Evolutionary conservation across 2,888 invertebrate genomes (phyloP), one percentile per base, ranked within the genome.

Genomic region (Drosophila nr. medialis): DNA sequence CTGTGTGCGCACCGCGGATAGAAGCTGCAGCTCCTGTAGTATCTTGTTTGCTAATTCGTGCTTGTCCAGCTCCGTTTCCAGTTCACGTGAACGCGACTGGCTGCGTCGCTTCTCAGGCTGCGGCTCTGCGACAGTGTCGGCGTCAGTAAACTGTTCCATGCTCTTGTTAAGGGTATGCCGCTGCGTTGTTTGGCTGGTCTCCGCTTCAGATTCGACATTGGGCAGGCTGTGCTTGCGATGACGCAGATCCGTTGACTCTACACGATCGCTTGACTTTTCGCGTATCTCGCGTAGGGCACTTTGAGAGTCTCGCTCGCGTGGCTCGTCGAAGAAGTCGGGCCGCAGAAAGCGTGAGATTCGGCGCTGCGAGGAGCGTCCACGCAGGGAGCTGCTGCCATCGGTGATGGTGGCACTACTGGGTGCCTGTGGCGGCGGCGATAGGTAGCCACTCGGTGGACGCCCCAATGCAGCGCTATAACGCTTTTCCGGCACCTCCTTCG

Each of bases 331-430:
- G 91, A 96, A 96, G 92, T 97, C 97, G 0, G 96, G 96, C 36
- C 97, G 94, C 67, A 97, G 93, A 92, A 96, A 97, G 66, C 97
- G 93, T 11, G 96, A 96, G 67, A 96, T 94, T 74, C 96, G 94
- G 58, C 95, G 95, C 64, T 94, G 94, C 40, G 94, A 93, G 64
- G 94, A 94, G 40, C 92, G 86, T 65, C 91, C 89, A 65, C 87
- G 88, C 59, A 91, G 71, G 48, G 88, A 85, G 69, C 89, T 91
- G 64, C 84, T 90, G 32, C 87, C 79, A 29, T 83, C 84, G 38
- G 72, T 77, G 30, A 75, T 72, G 6, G n/a, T 38, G 27, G 66
- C 60, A 18, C 64, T 65, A 11, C 42, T 63, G 15, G 65, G 61
- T 18, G 71, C 36, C 59, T 60, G 66, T 51, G 73, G 73, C n/a